phyloP scores from a whole-genome alignment of 1,140 invertebrate species.

The Heterodera carotae region DNA sequence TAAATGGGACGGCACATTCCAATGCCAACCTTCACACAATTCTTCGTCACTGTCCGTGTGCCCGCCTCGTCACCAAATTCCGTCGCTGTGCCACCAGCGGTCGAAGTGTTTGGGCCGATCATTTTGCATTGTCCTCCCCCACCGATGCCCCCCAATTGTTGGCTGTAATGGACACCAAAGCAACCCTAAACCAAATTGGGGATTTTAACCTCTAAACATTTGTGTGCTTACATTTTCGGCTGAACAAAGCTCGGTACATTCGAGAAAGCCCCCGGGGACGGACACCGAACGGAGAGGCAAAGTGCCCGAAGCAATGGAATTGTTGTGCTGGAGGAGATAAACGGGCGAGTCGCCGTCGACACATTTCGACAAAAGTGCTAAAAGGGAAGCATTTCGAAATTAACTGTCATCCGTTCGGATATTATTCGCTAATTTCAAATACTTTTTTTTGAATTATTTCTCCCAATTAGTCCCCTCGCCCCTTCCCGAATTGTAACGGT shows the following conservation, averaged over 20 bases:
- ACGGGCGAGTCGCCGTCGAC: constrained; percentile 44
- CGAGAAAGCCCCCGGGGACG: constrained; percentile 46
- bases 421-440: neutral
- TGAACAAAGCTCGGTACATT: constrained; percentile 62
- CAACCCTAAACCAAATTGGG: constrained; percentile 47
- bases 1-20: neutral
- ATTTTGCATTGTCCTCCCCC: constrained; percentile 44
- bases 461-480: neutral
- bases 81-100: neutral
- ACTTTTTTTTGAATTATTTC: neutral
- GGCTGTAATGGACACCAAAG: constrained; percentile 48
- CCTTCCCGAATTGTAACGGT: neutral
- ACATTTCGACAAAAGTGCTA: constrained; percentile 46
- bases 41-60: constrained; percentile 45
- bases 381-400: too few species aligned
- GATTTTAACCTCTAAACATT: neutral
- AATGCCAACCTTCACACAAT: constrained; percentile 50
- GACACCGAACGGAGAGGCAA: constrained; percentile 52
- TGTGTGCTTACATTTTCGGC: constrained; percentile 47
- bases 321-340: constrained; percentile 64
- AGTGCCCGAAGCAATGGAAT: constrained; percentile 34
- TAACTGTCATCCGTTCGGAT: too few species aligned
- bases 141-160: neutral
- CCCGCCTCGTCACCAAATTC: constrained; percentile 36
- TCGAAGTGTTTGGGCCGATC: constrained; percentile 13